These are phyloP conservation scores for Aelia acuminata DNA, from an alignment of 2,888 invertebrate species.

Conservation along the genomic window DNA sequence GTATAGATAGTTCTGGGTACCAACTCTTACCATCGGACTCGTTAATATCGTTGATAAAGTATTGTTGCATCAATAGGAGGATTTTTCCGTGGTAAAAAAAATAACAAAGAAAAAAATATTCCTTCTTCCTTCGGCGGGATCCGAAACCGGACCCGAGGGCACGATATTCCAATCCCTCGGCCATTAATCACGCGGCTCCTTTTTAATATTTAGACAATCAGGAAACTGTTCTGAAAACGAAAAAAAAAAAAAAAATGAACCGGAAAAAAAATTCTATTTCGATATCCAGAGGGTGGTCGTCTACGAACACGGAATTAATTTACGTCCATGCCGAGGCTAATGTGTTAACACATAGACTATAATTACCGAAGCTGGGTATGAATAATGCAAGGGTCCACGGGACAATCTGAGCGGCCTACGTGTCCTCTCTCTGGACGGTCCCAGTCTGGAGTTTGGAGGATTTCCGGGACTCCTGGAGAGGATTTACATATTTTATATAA, in stretches of 20 bases:
- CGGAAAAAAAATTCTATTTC: slow-evolving; percentile 19
- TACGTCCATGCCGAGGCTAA: slow-evolving; percentile 41
- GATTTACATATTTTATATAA: slow-evolving; percentile 21
- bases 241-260: background rate
- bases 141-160: background rate
- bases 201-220: slow-evolving; percentile 42
- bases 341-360: slow-evolving; percentile 47
- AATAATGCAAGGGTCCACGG: background rate
- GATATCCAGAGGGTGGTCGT: slow-evolving; percentile 27
- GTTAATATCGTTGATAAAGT: background rate
- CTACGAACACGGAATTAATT: slow-evolving; percentile 26
- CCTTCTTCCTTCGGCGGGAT: background rate
- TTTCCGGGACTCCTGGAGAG: background rate
- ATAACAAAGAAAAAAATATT: background rate
- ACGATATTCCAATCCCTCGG: slow-evolving; percentile 24
- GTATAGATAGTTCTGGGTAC: background rate
- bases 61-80: background rate
- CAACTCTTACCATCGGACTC: background rate
- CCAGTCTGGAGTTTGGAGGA: background rate
- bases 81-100: background rate
- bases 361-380: slow-evolving; percentile 8
- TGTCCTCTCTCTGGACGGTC: background rate
- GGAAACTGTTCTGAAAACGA: background rate
- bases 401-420: slow-evolving; percentile 37
- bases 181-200: slow-evolving; percentile 20